phyloP scores from a whole-genome alignment of 37 sponge, comb jelly and placozoan genomes.

The Halisarca cf. caerulea region DNA sequence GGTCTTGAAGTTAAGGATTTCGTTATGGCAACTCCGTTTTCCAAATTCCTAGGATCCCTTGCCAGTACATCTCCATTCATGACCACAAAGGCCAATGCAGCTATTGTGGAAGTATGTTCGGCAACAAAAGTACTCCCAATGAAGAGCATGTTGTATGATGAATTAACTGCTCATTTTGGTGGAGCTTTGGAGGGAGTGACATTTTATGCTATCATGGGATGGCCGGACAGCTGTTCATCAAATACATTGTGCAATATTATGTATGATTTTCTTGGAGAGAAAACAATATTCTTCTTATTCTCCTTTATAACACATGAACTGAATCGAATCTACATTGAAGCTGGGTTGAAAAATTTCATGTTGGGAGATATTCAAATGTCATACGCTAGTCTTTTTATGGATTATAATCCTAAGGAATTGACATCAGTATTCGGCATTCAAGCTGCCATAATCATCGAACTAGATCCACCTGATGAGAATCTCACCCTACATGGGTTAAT shows the following conservation, averaged over 20 bases:
- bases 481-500: not conserved
- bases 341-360: not conserved
- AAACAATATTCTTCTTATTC: not conserved
- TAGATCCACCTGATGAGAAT: not conserved
- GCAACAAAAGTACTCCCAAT: not conserved
- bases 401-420: not conserved
- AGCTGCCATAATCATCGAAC: not conserved
- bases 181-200: not conserved
- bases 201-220: not conserved
- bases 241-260: not conserved
- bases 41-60: not conserved
- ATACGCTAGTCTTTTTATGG: not conserved
- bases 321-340: not conserved
- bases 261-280: not conserved
- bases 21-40: not conserved
- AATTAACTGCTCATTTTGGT: no score
- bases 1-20: not conserved
- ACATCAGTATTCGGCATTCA: not conserved
- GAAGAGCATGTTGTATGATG: not conserved
- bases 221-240: not conserved
- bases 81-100: not conserved
- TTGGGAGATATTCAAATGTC: not conserved
- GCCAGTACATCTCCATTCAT: not conserved
- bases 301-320: not conserved
- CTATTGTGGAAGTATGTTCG: not conserved